phyloP scores from a whole-genome alignment of 2,113 vertebrate species.

The Strix uralensis region DNA sequence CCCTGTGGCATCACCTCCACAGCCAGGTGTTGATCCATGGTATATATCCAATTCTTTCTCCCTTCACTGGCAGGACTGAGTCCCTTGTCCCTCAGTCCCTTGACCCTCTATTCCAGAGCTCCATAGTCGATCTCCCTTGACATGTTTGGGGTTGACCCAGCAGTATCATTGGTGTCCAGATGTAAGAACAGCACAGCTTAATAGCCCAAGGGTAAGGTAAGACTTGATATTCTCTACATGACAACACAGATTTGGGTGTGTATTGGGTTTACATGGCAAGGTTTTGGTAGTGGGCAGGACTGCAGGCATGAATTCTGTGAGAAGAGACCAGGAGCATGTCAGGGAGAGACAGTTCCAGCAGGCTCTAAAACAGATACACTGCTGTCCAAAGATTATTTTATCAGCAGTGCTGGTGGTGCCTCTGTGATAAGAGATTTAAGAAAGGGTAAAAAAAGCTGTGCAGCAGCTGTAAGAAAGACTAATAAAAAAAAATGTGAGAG shows the following conservation, averaged over 20 bases:
- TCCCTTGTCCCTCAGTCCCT: background rate
- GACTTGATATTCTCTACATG: background rate
- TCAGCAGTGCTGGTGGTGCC: background rate
- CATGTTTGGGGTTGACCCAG: background rate
- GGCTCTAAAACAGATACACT: background rate
- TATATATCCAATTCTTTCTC: background rate
- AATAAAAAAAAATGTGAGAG: background rate
- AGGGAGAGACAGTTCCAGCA: background rate
- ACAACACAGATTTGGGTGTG: accelerated
- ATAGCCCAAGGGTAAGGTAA: background rate
- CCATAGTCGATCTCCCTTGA: background rate
- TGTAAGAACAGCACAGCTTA: background rate
- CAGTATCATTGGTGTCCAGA: background rate
- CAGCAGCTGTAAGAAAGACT: background rate
- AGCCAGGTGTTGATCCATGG: background rate
- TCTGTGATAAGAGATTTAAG: background rate
- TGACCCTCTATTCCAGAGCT: background rate
- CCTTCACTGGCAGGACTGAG: background rate
- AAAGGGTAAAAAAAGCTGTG: background rate
- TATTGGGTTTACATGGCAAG: background rate
- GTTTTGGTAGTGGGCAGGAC: background rate
- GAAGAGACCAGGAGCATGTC: background rate
- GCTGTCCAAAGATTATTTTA: background rate
- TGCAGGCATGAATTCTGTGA: background rate
- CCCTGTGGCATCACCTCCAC: background rate